Conservation (phyloP, 2,797 vertebrate species). For the Anguilla marmorata region DNA sequence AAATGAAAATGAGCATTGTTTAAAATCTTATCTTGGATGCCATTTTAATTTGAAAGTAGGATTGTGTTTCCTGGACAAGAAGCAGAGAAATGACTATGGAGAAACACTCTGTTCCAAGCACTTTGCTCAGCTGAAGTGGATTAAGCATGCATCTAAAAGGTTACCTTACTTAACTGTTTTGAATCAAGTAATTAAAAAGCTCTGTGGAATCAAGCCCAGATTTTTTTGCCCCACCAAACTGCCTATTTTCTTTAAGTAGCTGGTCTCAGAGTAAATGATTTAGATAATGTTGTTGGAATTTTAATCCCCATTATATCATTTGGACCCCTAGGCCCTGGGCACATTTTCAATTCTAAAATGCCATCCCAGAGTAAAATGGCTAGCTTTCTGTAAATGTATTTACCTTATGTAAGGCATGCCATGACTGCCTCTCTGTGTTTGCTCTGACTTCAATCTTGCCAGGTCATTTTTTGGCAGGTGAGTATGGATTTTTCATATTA, state of each 20-base stretch:
- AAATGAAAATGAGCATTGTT: slow-evolving; percentile 18
- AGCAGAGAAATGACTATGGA: slow-evolving; percentile 22
- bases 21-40: slow-evolving; percentile 13
- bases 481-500: slow-evolving; percentile 28
- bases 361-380: slow-evolving; percentile 17
- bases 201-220: slow-evolving; percentile 24
- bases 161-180: slow-evolving; percentile 22
- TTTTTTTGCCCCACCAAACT: slow-evolving; percentile 1
- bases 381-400: slow-evolving; percentile 33
- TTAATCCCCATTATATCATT: slow-evolving; percentile 21
- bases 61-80: slow-evolving; percentile 22
- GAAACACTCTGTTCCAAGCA: slow-evolving; percentile 22
- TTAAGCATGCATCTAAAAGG: slow-evolving; percentile 27
- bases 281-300: slow-evolving; percentile 32
- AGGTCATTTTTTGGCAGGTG: slow-evolving; percentile 37
- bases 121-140: slow-evolving; percentile 17
- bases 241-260: slow-evolving; percentile 30
- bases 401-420: slow-evolving; percentile 33
- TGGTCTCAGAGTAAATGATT: slow-evolving; percentile 20
- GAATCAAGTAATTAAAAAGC: slow-evolving; percentile 35
- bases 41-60: slow-evolving; percentile 20
- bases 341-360: slow-evolving; percentile 21
- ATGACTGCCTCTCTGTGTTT: slow-evolving; percentile 38
- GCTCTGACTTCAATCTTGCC: slow-evolving; percentile 25
- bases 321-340: background rate